Conservation (phyloP, 2,888 invertebrate species). For the Andrena flavipes region DNA sequence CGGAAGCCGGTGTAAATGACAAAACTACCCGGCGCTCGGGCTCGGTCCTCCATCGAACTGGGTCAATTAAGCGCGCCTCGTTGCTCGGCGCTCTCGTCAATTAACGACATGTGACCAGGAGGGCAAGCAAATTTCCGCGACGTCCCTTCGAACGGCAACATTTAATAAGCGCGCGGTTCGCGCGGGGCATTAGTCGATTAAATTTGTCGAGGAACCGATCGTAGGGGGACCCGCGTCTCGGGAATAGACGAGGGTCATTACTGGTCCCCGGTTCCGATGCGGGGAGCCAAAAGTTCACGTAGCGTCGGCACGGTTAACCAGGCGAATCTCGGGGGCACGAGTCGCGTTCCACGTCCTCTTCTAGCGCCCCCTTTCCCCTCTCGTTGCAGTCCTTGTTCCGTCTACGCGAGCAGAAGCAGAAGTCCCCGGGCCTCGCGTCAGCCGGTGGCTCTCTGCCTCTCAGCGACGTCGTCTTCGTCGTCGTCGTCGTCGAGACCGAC, state of each 20-base stretch:
- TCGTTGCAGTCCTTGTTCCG: constrained; percentile 15
- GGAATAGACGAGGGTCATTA: constrained; percentile 59
- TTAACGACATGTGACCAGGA: constrained; percentile 44
- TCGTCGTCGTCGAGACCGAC: constrained; percentile 54
- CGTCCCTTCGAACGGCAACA: constrained; percentile 19
- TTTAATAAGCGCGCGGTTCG: constrained; percentile 32
- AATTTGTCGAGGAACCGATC: constrained; percentile 50
- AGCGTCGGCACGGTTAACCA: constrained; percentile 48
- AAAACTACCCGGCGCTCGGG: not conserved
- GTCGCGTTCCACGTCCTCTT: not conserved
- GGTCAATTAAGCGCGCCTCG: constrained; percentile 34
- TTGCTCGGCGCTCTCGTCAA: constrained; percentile 19
- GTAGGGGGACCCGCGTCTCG: constrained; percentile 23
- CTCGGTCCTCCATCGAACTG: constrained; percentile 9
- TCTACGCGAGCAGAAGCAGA: constrained; percentile 23
- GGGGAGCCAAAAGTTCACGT: constrained; percentile 77
- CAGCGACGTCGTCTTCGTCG: constrained; percentile 48
- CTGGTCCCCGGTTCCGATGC: constrained; percentile 47
- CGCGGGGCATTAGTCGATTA: constrained; percentile 57
- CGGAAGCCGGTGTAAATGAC: not conserved
- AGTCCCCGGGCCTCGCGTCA: constrained; percentile 40
- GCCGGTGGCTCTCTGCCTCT: constrained; percentile 62
- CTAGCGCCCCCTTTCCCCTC: not conserved
- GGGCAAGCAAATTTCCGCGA: constrained; percentile 40
- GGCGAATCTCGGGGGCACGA: constrained; percentile 31